Base-by-base conservation (phyloP, 2,888 invertebrate genomes). In the Alentia gelatinosa region DNA sequence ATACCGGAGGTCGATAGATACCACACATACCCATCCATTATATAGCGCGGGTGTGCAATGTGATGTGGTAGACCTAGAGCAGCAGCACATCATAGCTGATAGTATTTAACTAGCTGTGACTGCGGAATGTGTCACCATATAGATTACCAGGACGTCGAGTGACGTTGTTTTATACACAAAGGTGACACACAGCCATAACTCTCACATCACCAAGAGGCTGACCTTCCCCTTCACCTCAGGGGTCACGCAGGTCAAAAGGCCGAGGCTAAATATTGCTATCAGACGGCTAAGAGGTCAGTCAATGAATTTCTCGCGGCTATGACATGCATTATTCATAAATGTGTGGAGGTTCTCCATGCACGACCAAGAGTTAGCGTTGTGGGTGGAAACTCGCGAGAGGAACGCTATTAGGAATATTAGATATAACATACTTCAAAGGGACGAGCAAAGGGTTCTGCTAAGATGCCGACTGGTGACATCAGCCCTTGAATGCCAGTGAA, bases 271-370 rank as follows among this genome's bases (percentile, higher is more conserved):
- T 35, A 86, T 86, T 26, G 42, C 50, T 47, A 86, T 86, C 42
- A 86, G 86, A 47, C 86, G 47, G 42, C 86, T 86, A 47, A 86
- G 86, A 86, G 86, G 86, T 86, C 86, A 47, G 42, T 86, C 86
- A 50, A 86, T 86, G 86, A 86, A 86, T 86, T 86, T 86, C 86
- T 50, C 30, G 47, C 30, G 86, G 86, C 86, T 1, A 86, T 47
- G 50, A 47, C 30, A 86, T 86, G 86, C 33, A 42, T 86, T 33
- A 86, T 86, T 23, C 50, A 86, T 86, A 15, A 12, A 56, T 19
- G 56, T n/a, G 56, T 15, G 30, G 74, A 7, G 74, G 74, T 9
- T 74, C 74, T 74, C 39, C 83, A 39, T 35, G 30, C 56, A 56
- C 56, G 56, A 56, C 56, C n/a, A 12, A 1, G 23, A 56, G n/a